Percentiles rank a stretch among this genome's conserved stretches.
These are phyloP conservation scores for Centropristis striata DNA, from an alignment of 2,113 vertebrate species.

Conservation along the genomic window DNA sequence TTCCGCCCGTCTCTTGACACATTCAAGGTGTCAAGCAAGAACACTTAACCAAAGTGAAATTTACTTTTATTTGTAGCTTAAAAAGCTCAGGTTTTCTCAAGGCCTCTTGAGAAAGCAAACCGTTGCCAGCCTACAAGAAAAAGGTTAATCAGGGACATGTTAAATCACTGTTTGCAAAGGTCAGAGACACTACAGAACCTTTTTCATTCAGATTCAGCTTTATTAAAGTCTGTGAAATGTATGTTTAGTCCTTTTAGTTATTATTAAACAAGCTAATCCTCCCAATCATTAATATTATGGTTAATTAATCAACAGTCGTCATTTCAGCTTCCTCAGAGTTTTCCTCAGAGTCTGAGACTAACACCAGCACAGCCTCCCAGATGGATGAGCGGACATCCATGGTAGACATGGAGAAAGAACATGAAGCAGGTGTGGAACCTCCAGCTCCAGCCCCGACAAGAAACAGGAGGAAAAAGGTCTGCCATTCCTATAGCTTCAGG, in stretches of 20 bases:
- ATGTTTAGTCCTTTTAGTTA: not conserved
- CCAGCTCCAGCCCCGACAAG: conserved; percentile 17
- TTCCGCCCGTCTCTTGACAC: not conserved
- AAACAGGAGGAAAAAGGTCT: conserved; percentile 77
- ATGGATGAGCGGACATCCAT: not conserved
- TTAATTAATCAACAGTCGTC: not conserved
- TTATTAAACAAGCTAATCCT: not conserved
- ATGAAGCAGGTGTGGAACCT: not conserved
- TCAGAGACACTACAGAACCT: too few relatives aligned
- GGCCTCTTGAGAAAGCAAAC: not conserved
- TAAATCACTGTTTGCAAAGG: not conserved
- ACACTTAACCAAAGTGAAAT: not conserved
- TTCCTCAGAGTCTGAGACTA: conserved; percentile 37
- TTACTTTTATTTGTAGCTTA: not conserved
- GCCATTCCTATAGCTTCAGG: not conserved
- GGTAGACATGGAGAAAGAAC: conserved; percentile 42
- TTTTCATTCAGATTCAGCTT: not conserved
- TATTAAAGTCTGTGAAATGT: not conserved
- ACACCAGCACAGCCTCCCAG: not conserved
- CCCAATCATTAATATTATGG: not conserved
- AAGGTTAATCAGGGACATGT: not conserved
- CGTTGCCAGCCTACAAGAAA: not conserved
- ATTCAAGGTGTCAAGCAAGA: not conserved
- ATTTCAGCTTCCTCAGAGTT: not conserved
- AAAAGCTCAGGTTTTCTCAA: not conserved